Evolutionary conservation across 2,888 invertebrate species (phyloP).

Genomic region (Caenorhabditis angaria): DNA sequence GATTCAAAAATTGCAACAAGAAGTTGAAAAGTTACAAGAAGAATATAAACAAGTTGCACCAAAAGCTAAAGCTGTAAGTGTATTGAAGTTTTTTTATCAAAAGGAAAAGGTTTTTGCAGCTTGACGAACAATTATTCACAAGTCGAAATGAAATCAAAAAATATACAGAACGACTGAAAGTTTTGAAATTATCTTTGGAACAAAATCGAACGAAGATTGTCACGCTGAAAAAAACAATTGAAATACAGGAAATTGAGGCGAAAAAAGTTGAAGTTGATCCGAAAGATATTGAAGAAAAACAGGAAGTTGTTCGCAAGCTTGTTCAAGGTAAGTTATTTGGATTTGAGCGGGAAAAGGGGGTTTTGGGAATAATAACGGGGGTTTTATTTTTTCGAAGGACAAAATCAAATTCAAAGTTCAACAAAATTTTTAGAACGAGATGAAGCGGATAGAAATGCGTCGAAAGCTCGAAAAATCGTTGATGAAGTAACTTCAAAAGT

Average conservation of each 20-base stretch:
- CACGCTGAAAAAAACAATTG: slow-evolving; percentile 72
- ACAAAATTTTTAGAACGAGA: slow-evolving; percentile 23
- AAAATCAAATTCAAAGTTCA: no score
- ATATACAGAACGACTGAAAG: neutral
- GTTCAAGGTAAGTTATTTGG: neutral
- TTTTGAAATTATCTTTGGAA: neutral
- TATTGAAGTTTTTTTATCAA: no score
- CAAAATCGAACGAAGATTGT: slow-evolving; percentile 7
- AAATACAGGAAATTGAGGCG: slow-evolving; percentile 56
- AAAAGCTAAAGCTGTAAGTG: neutral
- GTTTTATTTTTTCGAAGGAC: no score
- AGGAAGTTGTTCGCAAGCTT: neutral
- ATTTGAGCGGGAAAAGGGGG: neutral
- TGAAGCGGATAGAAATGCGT: slow-evolving; percentile 17
- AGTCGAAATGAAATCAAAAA: neutral
- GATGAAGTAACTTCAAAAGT: slow-evolving; percentile 73
- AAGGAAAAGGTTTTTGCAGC: no score
- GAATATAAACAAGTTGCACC: neutral
- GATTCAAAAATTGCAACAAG: neutral
- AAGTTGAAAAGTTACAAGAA: neutral
- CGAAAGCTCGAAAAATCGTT: slow-evolving; percentile 18
- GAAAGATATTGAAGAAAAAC: slow-evolving; percentile 6
- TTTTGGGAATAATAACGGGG: neutral
- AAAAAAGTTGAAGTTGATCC: slow-evolving; percentile 64
- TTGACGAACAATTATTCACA: neutral